These are phyloP conservation scores for Tetranychus urticae DNA, from an alignment of 1,140 invertebrate species.

Conservation along the genomic window DNA sequence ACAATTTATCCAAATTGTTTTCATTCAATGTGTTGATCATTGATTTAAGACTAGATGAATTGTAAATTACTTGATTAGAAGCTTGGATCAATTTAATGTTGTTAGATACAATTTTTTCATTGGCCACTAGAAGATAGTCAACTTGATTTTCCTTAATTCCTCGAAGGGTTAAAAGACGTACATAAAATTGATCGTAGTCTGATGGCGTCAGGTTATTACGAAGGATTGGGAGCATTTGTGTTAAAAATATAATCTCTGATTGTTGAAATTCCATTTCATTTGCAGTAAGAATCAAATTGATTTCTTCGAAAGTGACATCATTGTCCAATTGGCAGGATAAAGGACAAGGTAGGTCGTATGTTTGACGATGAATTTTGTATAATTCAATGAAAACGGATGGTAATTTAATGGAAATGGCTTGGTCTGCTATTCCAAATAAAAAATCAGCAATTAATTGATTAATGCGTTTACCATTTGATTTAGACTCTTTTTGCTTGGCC, in stretches of 20 bases:
- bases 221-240: not conserved
- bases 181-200: conserved; percentile 3
- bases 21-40: not conserved
- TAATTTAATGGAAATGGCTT: not conserved
- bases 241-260: conserved; percentile 2
- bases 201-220: not conserved
- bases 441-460: conserved; percentile 1
- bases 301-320: conserved; percentile 1
- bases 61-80: conserved; percentile 4
- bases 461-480: not conserved
- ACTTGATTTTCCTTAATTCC: conserved; percentile 4
- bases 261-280: conserved; percentile 6
- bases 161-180: conserved; percentile 4
- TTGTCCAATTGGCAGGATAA: not conserved
- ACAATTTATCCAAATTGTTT: not conserved
- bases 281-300: conserved; percentile 1
- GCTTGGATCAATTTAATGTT: not conserved
- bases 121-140: conserved; percentile 1
- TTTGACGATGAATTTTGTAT: conserved; percentile 5
- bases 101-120: not conserved
- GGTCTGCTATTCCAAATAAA: not conserved
- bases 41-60: not conserved
- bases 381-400: conserved; percentile 2
- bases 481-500: not conserved
- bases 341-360: not conserved